Percentiles rank a stretch among this genome's conserved stretches.
phyloP scores from a whole-genome alignment of 1,140 invertebrate species.

The Stegodyphus dumicola region DNA sequence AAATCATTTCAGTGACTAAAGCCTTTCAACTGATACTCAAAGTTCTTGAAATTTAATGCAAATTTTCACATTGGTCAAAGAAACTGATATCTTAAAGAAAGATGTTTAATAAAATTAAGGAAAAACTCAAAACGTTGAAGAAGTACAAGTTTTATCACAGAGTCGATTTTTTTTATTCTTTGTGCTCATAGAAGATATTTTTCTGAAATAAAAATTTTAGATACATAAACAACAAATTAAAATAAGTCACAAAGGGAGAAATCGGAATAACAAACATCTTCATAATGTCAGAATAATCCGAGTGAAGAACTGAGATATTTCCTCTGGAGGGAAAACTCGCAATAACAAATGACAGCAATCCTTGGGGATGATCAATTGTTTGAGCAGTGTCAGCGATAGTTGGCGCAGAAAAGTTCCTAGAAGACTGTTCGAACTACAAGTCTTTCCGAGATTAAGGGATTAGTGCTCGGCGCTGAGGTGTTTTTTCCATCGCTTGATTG shows the following conservation, averaged over 20 bases:
- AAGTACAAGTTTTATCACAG: too few species aligned
- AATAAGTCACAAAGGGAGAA: neutral
- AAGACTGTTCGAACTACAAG: conserved; percentile 31
- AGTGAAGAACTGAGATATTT: conserved; percentile 47
- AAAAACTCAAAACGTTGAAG: too few species aligned
- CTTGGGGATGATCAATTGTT: conserved; percentile 51
- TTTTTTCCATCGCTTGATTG: conserved; percentile 54
- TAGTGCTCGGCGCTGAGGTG: conserved; percentile 20
- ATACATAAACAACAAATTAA: too few species aligned
- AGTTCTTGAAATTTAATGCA: too few species aligned
- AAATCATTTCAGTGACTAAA: too few species aligned
- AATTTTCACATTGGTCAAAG: too few species aligned
- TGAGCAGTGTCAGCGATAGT: conserved; percentile 54
- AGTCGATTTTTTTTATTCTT: too few species aligned
- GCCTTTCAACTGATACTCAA: too few species aligned
- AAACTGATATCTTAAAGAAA: too few species aligned
- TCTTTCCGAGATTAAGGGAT: conserved; percentile 49
- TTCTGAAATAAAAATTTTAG: too few species aligned
- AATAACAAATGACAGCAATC: conserved; percentile 55
- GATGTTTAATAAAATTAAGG: too few species aligned
- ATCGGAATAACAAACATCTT: conserved; percentile 39
- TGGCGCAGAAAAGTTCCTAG: neutral
- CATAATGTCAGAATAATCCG: conserved; percentile 29
- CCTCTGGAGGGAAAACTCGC: conserved; percentile 31
- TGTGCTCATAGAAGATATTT: too few species aligned